Conservation (phyloP, 2,888 invertebrate genomes). For the Hydropsyche betteni region DNA sequence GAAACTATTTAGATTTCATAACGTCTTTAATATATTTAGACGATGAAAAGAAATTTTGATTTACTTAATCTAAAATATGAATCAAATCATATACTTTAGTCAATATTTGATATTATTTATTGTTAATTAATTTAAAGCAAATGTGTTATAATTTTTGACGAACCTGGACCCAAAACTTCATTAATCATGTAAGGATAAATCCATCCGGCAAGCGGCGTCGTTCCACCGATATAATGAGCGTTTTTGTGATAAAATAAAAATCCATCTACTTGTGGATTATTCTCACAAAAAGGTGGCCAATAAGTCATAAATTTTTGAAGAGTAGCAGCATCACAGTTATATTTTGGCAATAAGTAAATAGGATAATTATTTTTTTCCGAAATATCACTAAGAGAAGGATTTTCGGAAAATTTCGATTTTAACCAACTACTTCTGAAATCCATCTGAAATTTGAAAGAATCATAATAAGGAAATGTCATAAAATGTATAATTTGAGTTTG, state of each 20-base stretch:
- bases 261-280: slow-evolving; percentile 76
- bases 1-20: not conserved
- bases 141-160: no score
- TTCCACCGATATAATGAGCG: slow-evolving; percentile 79
- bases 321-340: slow-evolving; percentile 60
- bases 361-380: slow-evolving; percentile 59
- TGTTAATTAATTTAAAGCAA: no score
- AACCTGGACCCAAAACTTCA: slow-evolving; percentile 72
- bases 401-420: slow-evolving; percentile 75
- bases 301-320: slow-evolving; percentile 62
- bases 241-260: slow-evolving; percentile 90
- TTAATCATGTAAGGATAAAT: slow-evolving; percentile 88
- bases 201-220: slow-evolving; percentile 92
- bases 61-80: no score
- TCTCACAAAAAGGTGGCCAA: slow-evolving; percentile 58
- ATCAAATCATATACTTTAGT: no score
- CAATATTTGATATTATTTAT: no score
- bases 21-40: no score
- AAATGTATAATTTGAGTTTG: slow-evolving; percentile 33
- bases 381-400: slow-evolving; percentile 59
- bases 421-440: slow-evolving; percentile 89
- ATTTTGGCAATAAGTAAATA: slow-evolving; percentile 64
- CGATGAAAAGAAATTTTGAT: no score
- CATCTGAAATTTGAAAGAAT: slow-evolving; percentile 66
- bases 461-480: slow-evolving; percentile 20